Percentiles rank a stretch among this genome's conserved stretches.
These are phyloP conservation scores for Thymallus thymallus DNA, from an alignment of 2,113 vertebrate genomes.

Conservation along the genomic window DNA sequence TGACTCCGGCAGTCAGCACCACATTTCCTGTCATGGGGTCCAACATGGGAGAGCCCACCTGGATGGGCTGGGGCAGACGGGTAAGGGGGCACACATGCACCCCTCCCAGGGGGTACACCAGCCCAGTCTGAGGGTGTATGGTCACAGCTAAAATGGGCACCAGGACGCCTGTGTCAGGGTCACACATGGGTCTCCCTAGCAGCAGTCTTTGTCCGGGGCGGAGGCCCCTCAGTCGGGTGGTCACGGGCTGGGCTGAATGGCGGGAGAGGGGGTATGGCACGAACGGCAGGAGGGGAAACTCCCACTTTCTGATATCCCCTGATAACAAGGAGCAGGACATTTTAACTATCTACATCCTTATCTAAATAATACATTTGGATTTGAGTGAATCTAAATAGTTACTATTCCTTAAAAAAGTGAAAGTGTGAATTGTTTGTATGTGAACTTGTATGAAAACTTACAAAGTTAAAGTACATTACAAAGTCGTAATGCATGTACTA, in stretches of 20 bases:
- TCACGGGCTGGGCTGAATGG: slow-evolving; percentile 62
- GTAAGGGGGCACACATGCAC: slow-evolving; percentile 81
- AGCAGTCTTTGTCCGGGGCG: slow-evolving; percentile 67
- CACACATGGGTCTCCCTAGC: slow-evolving; percentile 79
- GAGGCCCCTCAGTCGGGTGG: slow-evolving; percentile 67
- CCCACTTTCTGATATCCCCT: slow-evolving; percentile 73
- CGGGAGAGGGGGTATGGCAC: slow-evolving; percentile 77
- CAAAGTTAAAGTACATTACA: too few relatives aligned
- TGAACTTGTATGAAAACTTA: too few relatives aligned
- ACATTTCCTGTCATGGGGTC: slow-evolving; percentile 73
- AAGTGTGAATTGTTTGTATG: too few relatives aligned
- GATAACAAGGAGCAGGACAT: background rate
- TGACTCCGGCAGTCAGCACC: slow-evolving; percentile 77
- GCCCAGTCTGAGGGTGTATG: slow-evolving; percentile 78
- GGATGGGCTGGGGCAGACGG: slow-evolving; percentile 74
- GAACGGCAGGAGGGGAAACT: slow-evolving; percentile 77
- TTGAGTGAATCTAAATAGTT: too few relatives aligned
- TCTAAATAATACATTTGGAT: too few relatives aligned
- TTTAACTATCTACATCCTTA: too few relatives aligned
- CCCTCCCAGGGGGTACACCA: slow-evolving; percentile 81
- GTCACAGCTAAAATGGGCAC: slow-evolving; percentile 86
- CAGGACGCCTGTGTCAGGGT: slow-evolving; percentile 77
- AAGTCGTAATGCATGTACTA: too few relatives aligned
- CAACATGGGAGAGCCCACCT: slow-evolving; percentile 81
- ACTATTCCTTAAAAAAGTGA: too few relatives aligned